Evolutionary conservation across 2,888 invertebrate genomes (phyloP).

Genomic region (Cenopis cana): DNA sequence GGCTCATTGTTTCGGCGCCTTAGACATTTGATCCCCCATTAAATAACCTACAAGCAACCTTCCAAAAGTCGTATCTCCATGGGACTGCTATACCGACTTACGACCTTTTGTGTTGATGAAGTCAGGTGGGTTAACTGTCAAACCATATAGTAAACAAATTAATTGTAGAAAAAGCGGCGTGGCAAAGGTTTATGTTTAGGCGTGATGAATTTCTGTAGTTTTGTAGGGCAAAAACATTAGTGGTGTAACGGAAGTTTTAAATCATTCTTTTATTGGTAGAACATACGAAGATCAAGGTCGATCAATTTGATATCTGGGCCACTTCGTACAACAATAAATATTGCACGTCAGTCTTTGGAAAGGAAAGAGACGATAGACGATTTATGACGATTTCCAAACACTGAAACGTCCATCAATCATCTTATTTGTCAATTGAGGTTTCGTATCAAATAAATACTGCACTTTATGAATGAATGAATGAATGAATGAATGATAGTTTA

Average conservation of each 20-base stretch:
- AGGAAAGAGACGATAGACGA: too few relatives aligned
- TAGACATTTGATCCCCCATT: constrained; percentile 1
- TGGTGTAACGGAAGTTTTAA: not conserved
- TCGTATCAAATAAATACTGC: too few relatives aligned
- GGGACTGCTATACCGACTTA: not conserved
- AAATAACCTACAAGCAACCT: not conserved
- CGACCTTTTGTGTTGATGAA: not conserved
- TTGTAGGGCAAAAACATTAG: constrained; percentile 1
- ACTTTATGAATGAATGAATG: too few relatives aligned
- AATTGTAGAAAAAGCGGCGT: constrained; percentile 7
- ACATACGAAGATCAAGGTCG: not conserved
- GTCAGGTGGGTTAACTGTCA: constrained; percentile 12
- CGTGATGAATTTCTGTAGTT: constrained; percentile 5
- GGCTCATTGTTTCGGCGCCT: constrained; percentile 13
- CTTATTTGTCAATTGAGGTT: too few relatives aligned
- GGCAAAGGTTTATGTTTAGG: constrained; percentile 3
- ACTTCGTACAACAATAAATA: too few relatives aligned
- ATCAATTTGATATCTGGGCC: too few relatives aligned
- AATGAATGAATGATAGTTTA: too few relatives aligned
- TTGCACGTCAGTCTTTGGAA: too few relatives aligned
- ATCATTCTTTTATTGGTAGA: constrained; percentile 5
- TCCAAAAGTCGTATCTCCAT: not conserved
- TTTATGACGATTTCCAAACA: too few relatives aligned
- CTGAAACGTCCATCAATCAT: too few relatives aligned
- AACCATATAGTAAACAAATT: constrained; percentile 11